Evolutionary conservation across 2,888 invertebrate species (phyloP), one percentile per base, ranked within the genome.

Genomic region (Syrista parreyssii): DNA sequence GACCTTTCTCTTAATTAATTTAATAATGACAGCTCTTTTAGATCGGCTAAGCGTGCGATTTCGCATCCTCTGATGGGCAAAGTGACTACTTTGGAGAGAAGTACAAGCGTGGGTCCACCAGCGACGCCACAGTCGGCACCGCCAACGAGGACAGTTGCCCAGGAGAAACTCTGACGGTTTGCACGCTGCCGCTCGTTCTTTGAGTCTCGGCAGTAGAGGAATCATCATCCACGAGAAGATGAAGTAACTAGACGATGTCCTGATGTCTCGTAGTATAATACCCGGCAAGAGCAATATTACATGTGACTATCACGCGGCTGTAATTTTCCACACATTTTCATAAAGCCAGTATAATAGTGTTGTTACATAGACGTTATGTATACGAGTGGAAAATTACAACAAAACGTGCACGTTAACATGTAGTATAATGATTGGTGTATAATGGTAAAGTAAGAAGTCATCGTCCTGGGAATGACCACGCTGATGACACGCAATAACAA

Each of bases 41-140:
- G 93, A 87, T 91, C 92, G 83, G 91, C 92, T 68, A 93, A 92
- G 83, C 91, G 93, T 78, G 91, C 92, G 55, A 91, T 92, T 55
- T 92, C 93, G 6, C 92, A 92, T 81, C 92, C 92, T 34, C 87
- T 89, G 69, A 87, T 89, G 81, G 86, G 88, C 77, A 90, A 87
- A 79, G 80, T 84, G 34, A 85, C 87, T 40, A 75, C 79, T 9
- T 82, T 91, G 85, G 91, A 90, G 79, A 85, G 91, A 79, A 91
- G 90, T 76, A 89, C 90, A 78, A 91, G 90, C 79, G 89, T 91
- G 33, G 91, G 89, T 12, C 90, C 90, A 23, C 80, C 88, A 1
- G 80, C 84, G 30, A 80, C 87, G 36, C 82, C 86, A 23, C 84
- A 85, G 69, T 82, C 82, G 32, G 73, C 68, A 68, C 80, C 82